Evolutionary conservation across 1,140 invertebrate genomes (phyloP).

Genomic region (Calliphora vicina): DNA sequence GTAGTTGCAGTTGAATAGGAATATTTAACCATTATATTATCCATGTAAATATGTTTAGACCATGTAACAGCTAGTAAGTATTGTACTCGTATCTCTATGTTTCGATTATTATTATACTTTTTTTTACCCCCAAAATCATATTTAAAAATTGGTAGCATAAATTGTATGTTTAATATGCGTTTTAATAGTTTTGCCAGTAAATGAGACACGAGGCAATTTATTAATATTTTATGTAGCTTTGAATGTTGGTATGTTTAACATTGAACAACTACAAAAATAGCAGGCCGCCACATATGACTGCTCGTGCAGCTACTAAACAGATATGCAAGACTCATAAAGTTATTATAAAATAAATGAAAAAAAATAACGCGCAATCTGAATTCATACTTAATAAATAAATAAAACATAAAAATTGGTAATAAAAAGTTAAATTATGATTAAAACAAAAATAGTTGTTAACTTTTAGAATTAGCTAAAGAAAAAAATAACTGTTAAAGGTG

Average conservation of each 20-base stretch:
- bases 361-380: neutral
- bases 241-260: neutral
- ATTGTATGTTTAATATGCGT: constrained; percentile 13
- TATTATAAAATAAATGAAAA: neutral
- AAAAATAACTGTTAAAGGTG: too few species aligned
- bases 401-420: too few species aligned
- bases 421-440: too few species aligned
- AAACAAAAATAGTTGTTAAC: too few species aligned
- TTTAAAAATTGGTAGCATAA: neutral
- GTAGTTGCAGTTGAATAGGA: neutral
- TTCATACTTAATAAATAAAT: too few species aligned
- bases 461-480: too few species aligned
- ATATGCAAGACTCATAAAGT: neutral
- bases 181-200: constrained; percentile 1
- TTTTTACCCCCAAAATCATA: neutral
- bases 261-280: too few species aligned
- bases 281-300: too few species aligned
- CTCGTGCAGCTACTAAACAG: too few species aligned
- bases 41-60: neutral
- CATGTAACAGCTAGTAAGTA: neutral
- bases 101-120: neutral
- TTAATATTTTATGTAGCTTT: neutral
- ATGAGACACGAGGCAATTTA: constrained; percentile 4
- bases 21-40: neutral
- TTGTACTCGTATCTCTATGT: neutral